These are phyloP conservation scores for Tachina grossa DNA, from an alignment of 2,888 invertebrate genomes.

Conservation along the genomic window DNA sequence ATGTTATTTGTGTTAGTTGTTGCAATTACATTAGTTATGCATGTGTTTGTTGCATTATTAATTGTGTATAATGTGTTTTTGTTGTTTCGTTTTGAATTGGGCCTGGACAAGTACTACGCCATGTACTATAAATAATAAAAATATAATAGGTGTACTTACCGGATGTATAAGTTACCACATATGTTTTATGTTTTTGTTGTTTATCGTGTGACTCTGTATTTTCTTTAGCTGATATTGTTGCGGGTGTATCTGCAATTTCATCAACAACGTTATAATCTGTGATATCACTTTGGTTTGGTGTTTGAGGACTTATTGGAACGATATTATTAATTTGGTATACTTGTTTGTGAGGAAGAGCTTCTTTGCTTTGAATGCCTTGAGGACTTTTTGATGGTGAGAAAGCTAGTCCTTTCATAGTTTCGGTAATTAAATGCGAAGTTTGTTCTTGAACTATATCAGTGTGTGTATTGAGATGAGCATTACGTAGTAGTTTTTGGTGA, in stretches of 20 bases:
- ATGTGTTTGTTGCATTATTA: conserved; percentile 75
- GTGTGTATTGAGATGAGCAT: conserved; percentile 29
- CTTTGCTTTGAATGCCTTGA: background rate
- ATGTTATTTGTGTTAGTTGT: conserved; percentile 73
- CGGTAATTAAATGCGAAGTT: conserved; percentile 14
- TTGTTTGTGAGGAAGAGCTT: background rate
- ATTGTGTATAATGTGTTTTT: conserved; percentile 79
- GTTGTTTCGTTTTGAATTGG: conserved; percentile 72
- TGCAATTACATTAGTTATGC: conserved; percentile 73
- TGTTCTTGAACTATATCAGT: conserved; percentile 40
- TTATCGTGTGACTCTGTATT: conserved; percentile 58
- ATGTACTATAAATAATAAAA: conserved; percentile 74
- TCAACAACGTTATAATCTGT: conserved; percentile 49
- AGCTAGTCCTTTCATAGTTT: conserved; percentile 34
- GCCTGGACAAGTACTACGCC: conserved; percentile 80
- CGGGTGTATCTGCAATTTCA: conserved; percentile 63
- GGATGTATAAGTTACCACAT: conserved; percentile 70
- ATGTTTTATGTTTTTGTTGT: conserved; percentile 63
- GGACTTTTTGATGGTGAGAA: background rate
- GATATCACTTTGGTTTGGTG: background rate
- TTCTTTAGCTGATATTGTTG: conserved; percentile 53
- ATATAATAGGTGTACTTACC: conserved; percentile 76
- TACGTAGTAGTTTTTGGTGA: conserved; percentile 4
- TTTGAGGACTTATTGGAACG: conserved; percentile 8
- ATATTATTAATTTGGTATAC: conserved; percentile 2